Base-by-base conservation (phyloP, 2,888 invertebrate genomes). In the Desoria tigrina region DNA sequence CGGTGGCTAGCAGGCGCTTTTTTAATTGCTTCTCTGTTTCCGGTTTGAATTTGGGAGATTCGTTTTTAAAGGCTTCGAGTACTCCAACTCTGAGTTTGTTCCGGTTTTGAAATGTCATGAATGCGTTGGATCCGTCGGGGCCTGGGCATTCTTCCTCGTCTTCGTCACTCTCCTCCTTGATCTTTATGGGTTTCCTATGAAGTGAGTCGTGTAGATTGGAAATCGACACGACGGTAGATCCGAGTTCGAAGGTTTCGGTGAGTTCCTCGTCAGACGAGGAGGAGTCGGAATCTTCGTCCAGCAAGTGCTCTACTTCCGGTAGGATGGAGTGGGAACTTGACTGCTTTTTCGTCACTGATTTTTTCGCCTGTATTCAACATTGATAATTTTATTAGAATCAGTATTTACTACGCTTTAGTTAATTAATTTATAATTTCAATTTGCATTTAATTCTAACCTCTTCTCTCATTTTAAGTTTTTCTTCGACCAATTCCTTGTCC, bases 321-420 rank as follows among this genome's bases (percentile, higher is more conserved):
- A 76, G 68, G n/a, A 74, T 61, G 24, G 65, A 45, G 51, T 76
- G 72, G 1, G 74, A 76, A 54, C 61, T 72, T 7, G 74, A 74
- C 6, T 67, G 14, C 45, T 73, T 72, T 27, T 72, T 73, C 0
- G 63, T 56, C 16, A 65, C 56, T 3, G 64, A 61, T 32, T 70
- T 61, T 45, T 65, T 59, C 2, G 71, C 72, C 76, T 74, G 51
- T 7, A 56, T n/a, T n/a, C n/a, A n/a, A 39, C 14, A n/a, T 28
- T 51, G n/a, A 27, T 32, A 27, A 1, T 39, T 39, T 39, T 39
- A 14, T 14, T 14, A 39, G 11, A 39, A 39, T 39, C 14, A 39
- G 39, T 39, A 39, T 14, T 39, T 39, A 11, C 14, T 39, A 39
- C 14, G 9, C 9, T 39, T 11, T 11, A 39, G 39, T 14, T 39